Evolutionary conservation across 2,888 invertebrate species (phyloP).

Genomic region (Merodon equestris): DNA sequence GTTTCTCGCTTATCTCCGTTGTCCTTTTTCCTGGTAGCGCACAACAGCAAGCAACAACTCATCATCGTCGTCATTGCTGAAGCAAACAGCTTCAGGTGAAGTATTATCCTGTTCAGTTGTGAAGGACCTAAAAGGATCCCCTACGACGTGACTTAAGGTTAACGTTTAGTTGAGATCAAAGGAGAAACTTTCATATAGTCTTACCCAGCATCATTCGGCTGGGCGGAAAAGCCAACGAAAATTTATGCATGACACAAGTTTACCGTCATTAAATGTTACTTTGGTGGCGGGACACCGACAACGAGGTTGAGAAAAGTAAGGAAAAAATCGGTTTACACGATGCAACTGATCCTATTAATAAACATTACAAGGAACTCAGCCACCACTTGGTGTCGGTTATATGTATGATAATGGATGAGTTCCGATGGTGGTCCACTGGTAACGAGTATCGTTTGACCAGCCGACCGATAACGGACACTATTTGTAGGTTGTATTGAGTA

Average conservation of each 20-base stretch:
- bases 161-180: not conserved
- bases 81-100: constrained; percentile 53
- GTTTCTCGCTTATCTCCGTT: constrained; percentile 9
- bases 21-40: constrained; percentile 6
- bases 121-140: not conserved
- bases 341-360: constrained; percentile 25
- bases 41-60: constrained; percentile 39
- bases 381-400: constrained; percentile 1
- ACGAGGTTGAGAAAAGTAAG: not conserved
- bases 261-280: constrained; percentile 49
- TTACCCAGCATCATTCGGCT: constrained; percentile 16
- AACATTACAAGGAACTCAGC: constrained; percentile 24
- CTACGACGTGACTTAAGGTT: no score
- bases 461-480: constrained; percentile 37
- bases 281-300: constrained; percentile 1
- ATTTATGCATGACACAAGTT: constrained; percentile 66
- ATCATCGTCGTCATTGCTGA: constrained; percentile 36
- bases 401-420: constrained; percentile 28
- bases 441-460: constrained; percentile 3
- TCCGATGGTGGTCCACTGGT: constrained; percentile 44
- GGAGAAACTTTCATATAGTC: constrained; percentile 25
- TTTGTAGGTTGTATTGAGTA: constrained; percentile 42
- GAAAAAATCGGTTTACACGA: not conserved
- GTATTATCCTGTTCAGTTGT: constrained; percentile 40
- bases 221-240: constrained; percentile 49